Evolutionary conservation across 2,797 vertebrate genomes (phyloP).

Genomic region (Cephalopachus bancanus): DNA sequence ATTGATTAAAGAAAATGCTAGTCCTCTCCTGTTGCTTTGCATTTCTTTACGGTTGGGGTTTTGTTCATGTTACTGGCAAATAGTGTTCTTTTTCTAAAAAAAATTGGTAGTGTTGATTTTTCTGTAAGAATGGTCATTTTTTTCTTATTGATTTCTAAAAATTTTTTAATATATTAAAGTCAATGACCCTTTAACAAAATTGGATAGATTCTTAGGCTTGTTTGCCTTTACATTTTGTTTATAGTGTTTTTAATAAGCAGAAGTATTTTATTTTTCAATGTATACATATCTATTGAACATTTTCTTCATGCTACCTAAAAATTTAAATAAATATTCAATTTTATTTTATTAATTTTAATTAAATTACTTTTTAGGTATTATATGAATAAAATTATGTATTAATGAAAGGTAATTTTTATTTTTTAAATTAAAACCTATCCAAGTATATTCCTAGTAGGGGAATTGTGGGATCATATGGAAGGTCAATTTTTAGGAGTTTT

Average conservation of each 20-base stretch:
- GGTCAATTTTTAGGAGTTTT: too few species aligned
- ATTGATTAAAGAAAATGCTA: not conserved
- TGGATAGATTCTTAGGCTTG: not conserved
- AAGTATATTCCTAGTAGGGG: too few species aligned
- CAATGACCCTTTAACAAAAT: not conserved
- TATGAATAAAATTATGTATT: not conserved
- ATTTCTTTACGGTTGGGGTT: conserved; percentile 31
- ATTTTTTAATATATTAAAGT: conserved; percentile 18
- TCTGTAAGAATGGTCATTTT: not conserved
- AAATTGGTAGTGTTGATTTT: conserved; percentile 1
- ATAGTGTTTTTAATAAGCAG: not conserved
- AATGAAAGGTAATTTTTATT: not conserved
- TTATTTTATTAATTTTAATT: conserved; percentile 31
- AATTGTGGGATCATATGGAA: too few species aligned
- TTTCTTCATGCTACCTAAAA: conserved; percentile 2
- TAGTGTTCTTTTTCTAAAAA: conserved; percentile 5
- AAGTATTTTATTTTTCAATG: conserved; percentile 21
- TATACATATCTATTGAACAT: not conserved
- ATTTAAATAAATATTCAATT: conserved; percentile 33
- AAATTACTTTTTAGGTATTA: not conserved
- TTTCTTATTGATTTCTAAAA: conserved; percentile 8
- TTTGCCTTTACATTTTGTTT: conserved; percentile 36
- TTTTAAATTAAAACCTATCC: conserved; percentile 34
- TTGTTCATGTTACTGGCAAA: not conserved
- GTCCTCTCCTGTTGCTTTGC: not conserved